Evolutionary conservation across 2,797 vertebrate species (phyloP), one percentile per base, ranked within the genome.

Genomic region (Xenentodon cancila): DNA sequence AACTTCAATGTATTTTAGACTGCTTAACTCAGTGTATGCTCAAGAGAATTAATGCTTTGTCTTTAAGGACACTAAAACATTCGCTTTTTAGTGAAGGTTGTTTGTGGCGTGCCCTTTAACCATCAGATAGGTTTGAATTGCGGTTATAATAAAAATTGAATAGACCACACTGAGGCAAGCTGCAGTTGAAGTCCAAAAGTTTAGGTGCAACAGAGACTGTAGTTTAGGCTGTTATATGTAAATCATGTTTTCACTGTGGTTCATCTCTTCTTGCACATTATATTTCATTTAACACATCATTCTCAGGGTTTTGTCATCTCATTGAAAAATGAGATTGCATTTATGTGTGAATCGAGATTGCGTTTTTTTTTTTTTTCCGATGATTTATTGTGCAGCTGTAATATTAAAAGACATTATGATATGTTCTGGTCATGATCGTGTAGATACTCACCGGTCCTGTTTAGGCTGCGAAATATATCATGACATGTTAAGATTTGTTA

Each of bases 191-290:
- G 4, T 30, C n/a, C 30, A 30, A 5, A 30, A 30, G 7, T 37
- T 3, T 12, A 13, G 20, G 20, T 47, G 16, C 22, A 11, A 21
- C 57, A 60, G 21, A 19, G 47, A 15, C 45, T 55, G 25, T 53
- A 7, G 50, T 59, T 19, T 5, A 27, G 48, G 18, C 22, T 21
- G 57, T 61, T 8, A 47, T 50, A 9, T 59, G 42, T 53, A 22
- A 49, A 43, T 73, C 47, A 60, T 60, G 18, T 66, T 71, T 68
- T 53, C 18, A 34, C 9, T 21, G 42, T 37, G 7, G 15, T 19
- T 48, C 11, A 20, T 22, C 4, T 52, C 62, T 60, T 46, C 47
- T 30, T 15, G 20, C 43, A 16, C 59, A 56, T 60, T 32, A 46
- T 9, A 73, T 63, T 71, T 40, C 12, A 32, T 34, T 53, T 46